Evolutionary conservation across 2,888 invertebrate species (phyloP).

Genomic region (Polyommatus icarus): DNA sequence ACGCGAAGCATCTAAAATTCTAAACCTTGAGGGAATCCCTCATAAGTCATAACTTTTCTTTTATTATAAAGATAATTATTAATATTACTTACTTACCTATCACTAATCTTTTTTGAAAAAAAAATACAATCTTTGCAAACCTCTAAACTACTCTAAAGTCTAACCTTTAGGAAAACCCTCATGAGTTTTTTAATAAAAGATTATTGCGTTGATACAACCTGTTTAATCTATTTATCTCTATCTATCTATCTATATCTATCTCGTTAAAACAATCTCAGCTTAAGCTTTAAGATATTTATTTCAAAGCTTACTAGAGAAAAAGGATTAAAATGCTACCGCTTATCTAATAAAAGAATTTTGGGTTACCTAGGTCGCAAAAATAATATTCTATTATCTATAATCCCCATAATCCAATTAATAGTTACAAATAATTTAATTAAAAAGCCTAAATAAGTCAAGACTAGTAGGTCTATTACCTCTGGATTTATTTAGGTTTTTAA

Average conservation of each 20-base stretch:
- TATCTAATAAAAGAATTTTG: not conserved
- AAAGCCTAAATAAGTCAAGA: not conserved
- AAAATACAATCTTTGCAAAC: too few species aligned
- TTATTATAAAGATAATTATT: not conserved
- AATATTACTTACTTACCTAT: too few species aligned
- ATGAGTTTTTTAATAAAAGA: too few species aligned
- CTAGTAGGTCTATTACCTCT: not conserved
- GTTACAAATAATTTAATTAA: not conserved
- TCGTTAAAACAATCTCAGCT: too few species aligned
- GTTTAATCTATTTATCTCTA: too few species aligned
- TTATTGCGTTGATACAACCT: too few species aligned
- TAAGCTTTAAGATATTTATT: too few species aligned
- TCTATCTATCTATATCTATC: too few species aligned
- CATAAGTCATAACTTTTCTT: not conserved
- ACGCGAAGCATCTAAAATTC: not conserved
- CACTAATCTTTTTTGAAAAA: too few species aligned
- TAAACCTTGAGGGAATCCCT: not conserved
- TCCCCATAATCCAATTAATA: not conserved
- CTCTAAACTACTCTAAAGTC: too few species aligned
- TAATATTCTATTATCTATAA: not conserved
- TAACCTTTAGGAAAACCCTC: too few species aligned
- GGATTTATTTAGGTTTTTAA: not conserved
- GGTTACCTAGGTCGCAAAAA: not conserved
- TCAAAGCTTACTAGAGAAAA: not conserved
- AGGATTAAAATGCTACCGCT: not conserved